Percentiles rank a stretch among this genome's conserved stretches.
Conservation (phyloP, 2,797 vertebrate genomes). For the Schizopygopsis malacanthus region DNA sequence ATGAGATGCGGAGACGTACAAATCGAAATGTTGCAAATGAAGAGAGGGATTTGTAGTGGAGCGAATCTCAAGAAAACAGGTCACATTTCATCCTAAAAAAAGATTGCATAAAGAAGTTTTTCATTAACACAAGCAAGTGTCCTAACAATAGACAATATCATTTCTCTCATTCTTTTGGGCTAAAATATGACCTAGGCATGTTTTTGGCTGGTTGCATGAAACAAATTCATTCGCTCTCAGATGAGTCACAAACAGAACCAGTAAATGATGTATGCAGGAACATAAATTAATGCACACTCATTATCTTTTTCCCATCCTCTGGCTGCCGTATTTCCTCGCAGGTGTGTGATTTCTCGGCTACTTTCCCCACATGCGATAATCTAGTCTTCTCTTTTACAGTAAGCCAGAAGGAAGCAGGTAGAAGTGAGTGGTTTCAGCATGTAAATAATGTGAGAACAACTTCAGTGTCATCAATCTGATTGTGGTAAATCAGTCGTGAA, state of each 20-base stretch:
- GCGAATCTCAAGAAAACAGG: background rate
- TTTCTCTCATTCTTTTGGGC: background rate
- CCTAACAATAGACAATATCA: background rate
- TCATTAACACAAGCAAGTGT: background rate
- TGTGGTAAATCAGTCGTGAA: conserved; percentile 13
- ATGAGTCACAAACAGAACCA: conserved; percentile 1
- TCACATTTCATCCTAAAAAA: background rate
- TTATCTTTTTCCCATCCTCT: conserved; percentile 4
- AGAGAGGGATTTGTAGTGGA: background rate
- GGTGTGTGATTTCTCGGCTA: background rate
- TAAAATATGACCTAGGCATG: background rate
- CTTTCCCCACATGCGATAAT: conserved; percentile 21
- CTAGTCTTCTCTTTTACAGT: conserved; percentile 20
- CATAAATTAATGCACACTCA: background rate
- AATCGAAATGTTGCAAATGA: background rate
- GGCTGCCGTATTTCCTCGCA: background rate
- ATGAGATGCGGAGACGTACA: background rate
- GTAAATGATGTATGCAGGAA: conserved; percentile 6
- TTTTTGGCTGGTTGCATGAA: background rate
- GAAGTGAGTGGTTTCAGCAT: background rate
- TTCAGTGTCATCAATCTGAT: background rate
- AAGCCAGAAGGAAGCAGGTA: conserved; percentile 43
- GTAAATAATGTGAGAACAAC: background rate
- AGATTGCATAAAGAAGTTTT: background rate
- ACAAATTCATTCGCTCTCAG: background rate